A percentile compares a stretch with the other conserved stretches of the same genome.
These are phyloP conservation scores for Zaprionus africanus DNA, from an alignment of 1,140 invertebrate species.

Conservation along the genomic window DNA sequence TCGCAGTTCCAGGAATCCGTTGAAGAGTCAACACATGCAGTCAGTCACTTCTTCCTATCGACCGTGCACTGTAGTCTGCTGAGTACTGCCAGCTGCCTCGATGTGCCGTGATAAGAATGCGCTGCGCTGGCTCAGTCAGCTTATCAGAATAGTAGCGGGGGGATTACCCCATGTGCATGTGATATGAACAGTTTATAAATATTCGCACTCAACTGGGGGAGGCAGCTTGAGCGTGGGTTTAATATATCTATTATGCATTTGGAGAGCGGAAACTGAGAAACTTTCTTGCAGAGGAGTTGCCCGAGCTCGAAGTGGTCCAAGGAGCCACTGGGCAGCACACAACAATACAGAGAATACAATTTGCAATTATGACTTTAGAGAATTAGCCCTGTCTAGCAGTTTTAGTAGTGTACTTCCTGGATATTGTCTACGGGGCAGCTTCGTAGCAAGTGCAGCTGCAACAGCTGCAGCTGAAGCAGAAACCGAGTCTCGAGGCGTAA, in stretches of 20 bases:
- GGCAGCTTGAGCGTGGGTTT: not conserved
- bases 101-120: not conserved
- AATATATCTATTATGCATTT: not conserved
- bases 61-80: slow-evolving; percentile 29
- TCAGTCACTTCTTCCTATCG: not conserved
- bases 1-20: not conserved
- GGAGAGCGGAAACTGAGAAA: not conserved
- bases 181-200: slow-evolving; percentile 3
- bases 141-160: not conserved
- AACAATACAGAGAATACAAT: slow-evolving; percentile 21
- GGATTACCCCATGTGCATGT: not conserved
- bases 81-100: not conserved
- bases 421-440: slow-evolving; percentile 9
- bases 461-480: not conserved
- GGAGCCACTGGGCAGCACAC: slow-evolving; percentile 7
- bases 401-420: slow-evolving; percentile 39
- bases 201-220: not conserved
- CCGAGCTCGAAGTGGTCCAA: not conserved
- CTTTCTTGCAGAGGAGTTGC: not conserved
- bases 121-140: not conserved
- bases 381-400: slow-evolving; percentile 24
- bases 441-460: not conserved
- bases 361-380: slow-evolving; percentile 39
- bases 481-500: slow-evolving; percentile 18
- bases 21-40: not conserved